phyloP scores from a whole-genome alignment of 2,797 vertebrate genomes.

The Anguilla pacifica region DNA sequence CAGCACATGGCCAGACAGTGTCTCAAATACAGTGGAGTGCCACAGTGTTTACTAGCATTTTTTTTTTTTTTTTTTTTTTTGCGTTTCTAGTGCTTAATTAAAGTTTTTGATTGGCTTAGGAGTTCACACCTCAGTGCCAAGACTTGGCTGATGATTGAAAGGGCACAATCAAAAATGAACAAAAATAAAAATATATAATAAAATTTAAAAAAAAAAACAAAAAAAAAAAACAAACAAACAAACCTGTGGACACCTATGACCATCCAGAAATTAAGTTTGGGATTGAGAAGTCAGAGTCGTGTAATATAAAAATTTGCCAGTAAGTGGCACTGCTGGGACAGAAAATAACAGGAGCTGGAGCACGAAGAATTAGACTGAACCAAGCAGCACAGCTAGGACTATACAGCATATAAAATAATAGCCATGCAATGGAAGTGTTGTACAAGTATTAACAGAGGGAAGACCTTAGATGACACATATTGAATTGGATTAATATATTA shows the following conservation, averaged over 20 bases:
- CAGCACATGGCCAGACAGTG: background rate
- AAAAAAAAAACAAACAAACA: too few relatives aligned
- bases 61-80: background rate
- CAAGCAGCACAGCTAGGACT: background rate
- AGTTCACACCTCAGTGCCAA: background rate
- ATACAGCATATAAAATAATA: background rate
- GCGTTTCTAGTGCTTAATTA: background rate
- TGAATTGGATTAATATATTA: background rate
- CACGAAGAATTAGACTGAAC: background rate
- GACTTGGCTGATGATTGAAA: background rate
- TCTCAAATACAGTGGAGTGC: background rate
- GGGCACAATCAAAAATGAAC: background rate
- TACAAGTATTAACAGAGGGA: background rate
- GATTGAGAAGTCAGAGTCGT: background rate
- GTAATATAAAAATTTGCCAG: background rate
- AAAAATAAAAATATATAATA: background rate
- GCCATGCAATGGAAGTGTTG: background rate
- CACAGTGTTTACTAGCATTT: background rate
- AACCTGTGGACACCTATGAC: background rate
- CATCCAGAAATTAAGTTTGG: background rate
- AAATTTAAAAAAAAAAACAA: too few relatives aligned
- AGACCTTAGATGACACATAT: background rate
- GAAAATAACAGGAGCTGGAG: background rate
- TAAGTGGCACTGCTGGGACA: background rate
- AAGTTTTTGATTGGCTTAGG: background rate